These are phyloP conservation scores for Cyclargus thomasi DNA, from an alignment of 1,140 invertebrate genomes.

Conservation along the genomic window DNA sequence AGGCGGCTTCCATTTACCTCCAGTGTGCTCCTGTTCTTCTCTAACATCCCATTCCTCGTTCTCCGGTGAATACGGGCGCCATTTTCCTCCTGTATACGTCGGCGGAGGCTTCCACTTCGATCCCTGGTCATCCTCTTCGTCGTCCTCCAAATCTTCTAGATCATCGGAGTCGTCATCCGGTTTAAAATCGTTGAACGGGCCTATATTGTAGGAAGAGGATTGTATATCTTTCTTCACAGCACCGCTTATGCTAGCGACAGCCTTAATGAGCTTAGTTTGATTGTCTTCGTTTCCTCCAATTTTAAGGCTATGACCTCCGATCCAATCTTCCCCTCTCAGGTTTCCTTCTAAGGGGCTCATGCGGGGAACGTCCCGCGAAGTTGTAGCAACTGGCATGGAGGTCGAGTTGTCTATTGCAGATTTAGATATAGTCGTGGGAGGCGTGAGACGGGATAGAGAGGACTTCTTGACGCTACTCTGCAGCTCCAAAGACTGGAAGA, in stretches of 20 bases:
- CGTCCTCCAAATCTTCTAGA: conserved; percentile 76
- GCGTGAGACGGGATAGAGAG: conserved; percentile 54
- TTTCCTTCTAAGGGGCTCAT: conserved; percentile 66
- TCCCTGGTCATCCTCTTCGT: conserved; percentile 76
- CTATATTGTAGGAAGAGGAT: conserved; percentile 55
- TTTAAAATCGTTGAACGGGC: conserved; percentile 71
- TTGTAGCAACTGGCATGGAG: conserved; percentile 42
- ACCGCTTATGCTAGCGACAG: conserved; percentile 76
- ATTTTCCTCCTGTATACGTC: conserved; percentile 84
- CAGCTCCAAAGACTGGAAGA: conserved; percentile 89
- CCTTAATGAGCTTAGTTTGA: conserved; percentile 78
- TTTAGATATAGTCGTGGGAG: conserved; percentile 65
- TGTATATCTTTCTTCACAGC: conserved; percentile 71
- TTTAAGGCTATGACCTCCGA: conserved; percentile 75
- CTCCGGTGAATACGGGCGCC: conserved; percentile 57
- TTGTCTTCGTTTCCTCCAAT: conserved; percentile 74
- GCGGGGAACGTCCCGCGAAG: conserved; percentile 48
- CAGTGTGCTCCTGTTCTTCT: conserved; percentile 76
- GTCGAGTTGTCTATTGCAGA: conserved; percentile 53
- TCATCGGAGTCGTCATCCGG: conserved; percentile 75
- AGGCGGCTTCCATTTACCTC: conserved; percentile 83
- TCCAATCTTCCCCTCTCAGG: conserved; percentile 75
- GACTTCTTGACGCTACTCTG: conserved; percentile 83
- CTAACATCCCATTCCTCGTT: conserved; percentile 75
- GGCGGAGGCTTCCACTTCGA: conserved; percentile 83